Evolutionary conservation across 1,140 invertebrate genomes (phyloP).

Genomic region (Conopomorpha cramerella): DNA sequence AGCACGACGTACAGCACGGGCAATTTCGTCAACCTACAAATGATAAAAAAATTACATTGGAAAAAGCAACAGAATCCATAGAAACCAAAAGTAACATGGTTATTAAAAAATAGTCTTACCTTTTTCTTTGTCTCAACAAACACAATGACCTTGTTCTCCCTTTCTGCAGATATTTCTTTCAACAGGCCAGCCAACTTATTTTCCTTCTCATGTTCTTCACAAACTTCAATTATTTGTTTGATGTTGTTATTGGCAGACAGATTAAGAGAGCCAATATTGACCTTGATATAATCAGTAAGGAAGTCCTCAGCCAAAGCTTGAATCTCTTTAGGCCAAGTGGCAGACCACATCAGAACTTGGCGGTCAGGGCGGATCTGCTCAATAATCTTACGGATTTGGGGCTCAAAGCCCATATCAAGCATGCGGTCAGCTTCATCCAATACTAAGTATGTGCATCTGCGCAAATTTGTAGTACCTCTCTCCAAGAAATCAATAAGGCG

Average conservation of each 20-base stretch:
- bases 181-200: slow-evolving; percentile 78
- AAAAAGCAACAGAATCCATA: too few relatives aligned
- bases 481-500: slow-evolving; percentile 97
- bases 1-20: slow-evolving; percentile 85
- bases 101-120: slow-evolving; percentile 26
- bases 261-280: slow-evolving; percentile 94
- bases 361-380: slow-evolving; percentile 93
- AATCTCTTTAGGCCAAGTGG: slow-evolving; percentile 99
- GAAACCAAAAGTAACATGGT: too few relatives aligned
- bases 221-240: slow-evolving; percentile 93
- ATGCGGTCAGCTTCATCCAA: slow-evolving; percentile 93
- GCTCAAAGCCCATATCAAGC: slow-evolving; percentile 98
- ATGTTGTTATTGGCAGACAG: slow-evolving; percentile 98
- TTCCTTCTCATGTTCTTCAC: slow-evolving; percentile 89
- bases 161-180: slow-evolving; percentile 84
- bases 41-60: slow-evolving; percentile 5
- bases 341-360: slow-evolving; percentile 98
- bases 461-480: slow-evolving; percentile 86
- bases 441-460: slow-evolving; percentile 92
- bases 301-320: slow-evolving; percentile 94
- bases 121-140: slow-evolving; percentile 99
- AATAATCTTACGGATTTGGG: slow-evolving; percentile 97
- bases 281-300: slow-evolving; percentile 84
- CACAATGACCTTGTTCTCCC: slow-evolving; percentile 93
- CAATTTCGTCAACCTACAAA: slow-evolving; percentile 86